phyloP scores from a whole-genome alignment of 2,797 vertebrate species.

The Dendrocincla fuliginosa region DNA sequence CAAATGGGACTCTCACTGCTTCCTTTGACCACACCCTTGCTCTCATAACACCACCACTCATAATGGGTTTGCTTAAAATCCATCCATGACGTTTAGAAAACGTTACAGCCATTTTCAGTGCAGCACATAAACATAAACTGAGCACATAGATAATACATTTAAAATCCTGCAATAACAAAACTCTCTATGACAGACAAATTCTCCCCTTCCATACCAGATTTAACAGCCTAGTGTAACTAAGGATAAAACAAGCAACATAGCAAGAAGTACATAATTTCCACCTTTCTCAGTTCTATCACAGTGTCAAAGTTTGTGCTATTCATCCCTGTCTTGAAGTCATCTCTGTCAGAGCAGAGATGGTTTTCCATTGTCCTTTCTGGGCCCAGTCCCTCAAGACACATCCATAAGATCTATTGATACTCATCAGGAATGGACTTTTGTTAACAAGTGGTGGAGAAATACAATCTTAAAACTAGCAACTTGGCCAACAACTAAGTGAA shows the following conservation, averaged over 20 bases:
- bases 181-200: background rate
- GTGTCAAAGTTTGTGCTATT: background rate
- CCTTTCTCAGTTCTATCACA: background rate
- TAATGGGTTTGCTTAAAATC: background rate
- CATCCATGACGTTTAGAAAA: background rate
- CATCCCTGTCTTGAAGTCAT: background rate
- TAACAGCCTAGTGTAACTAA: background rate
- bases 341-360: background rate
- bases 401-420: background rate
- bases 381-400: background rate
- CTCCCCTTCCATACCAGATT: background rate
- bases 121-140: background rate
- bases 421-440: background rate
- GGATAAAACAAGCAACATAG: background rate
- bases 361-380: background rate
- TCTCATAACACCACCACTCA: background rate
- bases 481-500: background rate
- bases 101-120: background rate
- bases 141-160: background rate
- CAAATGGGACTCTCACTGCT: background rate
- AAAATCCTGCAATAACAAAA: background rate
- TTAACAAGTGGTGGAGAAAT: conserved; percentile 15
- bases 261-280: background rate
- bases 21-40: background rate
- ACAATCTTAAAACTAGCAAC: background rate